These are phyloP conservation scores for Prinia subflava DNA, from an alignment of 2,113 vertebrate species.

Conservation along the genomic window DNA sequence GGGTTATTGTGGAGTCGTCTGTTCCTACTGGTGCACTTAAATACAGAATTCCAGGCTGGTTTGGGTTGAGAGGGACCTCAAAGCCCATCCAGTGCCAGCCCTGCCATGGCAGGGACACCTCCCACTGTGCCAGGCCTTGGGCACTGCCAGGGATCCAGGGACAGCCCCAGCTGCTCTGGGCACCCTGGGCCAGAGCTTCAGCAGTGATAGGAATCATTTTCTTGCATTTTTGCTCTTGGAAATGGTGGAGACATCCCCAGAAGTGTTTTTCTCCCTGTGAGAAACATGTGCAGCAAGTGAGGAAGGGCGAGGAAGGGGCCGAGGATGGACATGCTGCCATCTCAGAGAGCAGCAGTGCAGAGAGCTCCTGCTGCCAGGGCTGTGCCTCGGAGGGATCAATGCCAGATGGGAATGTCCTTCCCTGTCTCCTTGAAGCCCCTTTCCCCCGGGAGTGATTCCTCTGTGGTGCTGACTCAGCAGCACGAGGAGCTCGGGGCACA, in stretches of 20 bases:
- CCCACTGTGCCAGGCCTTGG: neutral
- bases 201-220: rapidly evolving
- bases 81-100: neutral
- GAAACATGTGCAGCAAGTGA: rapidly evolving
- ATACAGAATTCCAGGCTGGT: neutral
- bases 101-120: neutral
- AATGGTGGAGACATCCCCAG: rapidly evolving
- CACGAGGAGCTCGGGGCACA: neutral
- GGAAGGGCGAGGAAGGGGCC: rapidly evolving
- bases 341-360: neutral
- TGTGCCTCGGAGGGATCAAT: rapidly evolving
- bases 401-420: neutral
- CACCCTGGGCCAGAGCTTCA: neutral
- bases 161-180: neutral
- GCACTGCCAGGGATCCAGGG: neutral
- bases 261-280: rapidly evolving
- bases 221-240: neutral
- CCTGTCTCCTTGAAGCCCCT: neutral
- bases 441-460: rapidly evolving
- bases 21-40: neutral
- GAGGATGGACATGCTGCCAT: rapidly evolving
- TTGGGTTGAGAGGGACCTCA: neutral
- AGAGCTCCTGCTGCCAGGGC: rapidly evolving
- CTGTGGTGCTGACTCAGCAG: neutral
- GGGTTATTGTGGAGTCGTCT: neutral